Percentiles rank a stretch among this genome's conserved stretches.
Evolutionary conservation across 2,888 invertebrate species (phyloP).

Genomic region (Melipona beecheii): DNA sequence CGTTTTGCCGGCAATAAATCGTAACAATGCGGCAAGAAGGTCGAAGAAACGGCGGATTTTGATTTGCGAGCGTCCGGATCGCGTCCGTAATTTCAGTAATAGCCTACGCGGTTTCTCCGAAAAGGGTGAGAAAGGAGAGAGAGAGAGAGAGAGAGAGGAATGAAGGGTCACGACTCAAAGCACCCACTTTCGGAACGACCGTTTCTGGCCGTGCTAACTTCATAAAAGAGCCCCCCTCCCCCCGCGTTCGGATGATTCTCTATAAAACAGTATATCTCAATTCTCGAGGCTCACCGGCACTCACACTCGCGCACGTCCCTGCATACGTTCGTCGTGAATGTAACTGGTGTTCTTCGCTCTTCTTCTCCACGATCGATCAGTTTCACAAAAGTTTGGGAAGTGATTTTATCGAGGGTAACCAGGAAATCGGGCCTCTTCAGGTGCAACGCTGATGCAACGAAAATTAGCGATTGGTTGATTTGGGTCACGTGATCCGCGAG

Average conservation of each 20-base stretch:
- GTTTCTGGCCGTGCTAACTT: conserved; percentile 78
- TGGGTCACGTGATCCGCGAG: too few species aligned
- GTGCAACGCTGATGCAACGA: too few species aligned
- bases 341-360: conserved; percentile 54
- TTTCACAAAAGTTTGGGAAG: background rate
- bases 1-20: conserved; percentile 71
- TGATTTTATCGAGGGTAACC: too few species aligned
- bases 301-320: conserved; percentile 39
- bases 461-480: too few species aligned
- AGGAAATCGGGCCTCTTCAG: too few species aligned
- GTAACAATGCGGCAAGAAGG: conserved; percentile 59
- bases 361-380: background rate
- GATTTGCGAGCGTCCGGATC: conserved; percentile 82
- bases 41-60: conserved; percentile 79
- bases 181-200: conserved; percentile 76
- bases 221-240: conserved; percentile 77
- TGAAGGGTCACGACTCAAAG: conserved; percentile 72
- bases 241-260: conserved; percentile 78
- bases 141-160: conserved; percentile 11
- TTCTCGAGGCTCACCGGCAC: conserved; percentile 65
- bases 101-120: conserved; percentile 73
- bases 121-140: background rate
- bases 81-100: conserved; percentile 82
- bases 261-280: conserved; percentile 82
- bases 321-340: conserved; percentile 11